A percentile compares a stretch with the other conserved stretches of the same genome.
These are phyloP conservation scores for Tetrax tetrax DNA, from an alignment of 2,113 vertebrate genomes.

Conservation along the genomic window DNA sequence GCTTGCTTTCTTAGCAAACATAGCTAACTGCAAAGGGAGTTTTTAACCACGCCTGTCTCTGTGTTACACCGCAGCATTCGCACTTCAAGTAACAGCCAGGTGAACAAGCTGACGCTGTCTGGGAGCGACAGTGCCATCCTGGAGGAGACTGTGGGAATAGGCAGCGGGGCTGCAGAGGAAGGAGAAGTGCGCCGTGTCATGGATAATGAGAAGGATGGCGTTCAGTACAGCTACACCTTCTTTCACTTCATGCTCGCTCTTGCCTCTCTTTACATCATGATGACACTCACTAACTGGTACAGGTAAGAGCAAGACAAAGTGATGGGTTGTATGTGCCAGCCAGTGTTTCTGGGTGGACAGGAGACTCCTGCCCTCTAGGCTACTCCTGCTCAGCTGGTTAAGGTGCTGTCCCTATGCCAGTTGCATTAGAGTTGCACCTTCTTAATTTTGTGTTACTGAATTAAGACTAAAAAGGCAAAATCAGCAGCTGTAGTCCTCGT, in stretches of 20 bases:
- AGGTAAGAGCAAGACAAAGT: conserved; percentile 76
- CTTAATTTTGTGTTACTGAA: neutral
- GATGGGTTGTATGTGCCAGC: neutral
- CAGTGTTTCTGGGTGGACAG: neutral
- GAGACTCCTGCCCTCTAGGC: neutral
- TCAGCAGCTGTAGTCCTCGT: neutral
- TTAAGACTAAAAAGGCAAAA: neutral
- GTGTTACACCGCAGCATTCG: conserved; percentile 81
- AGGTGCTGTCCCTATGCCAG: neutral
- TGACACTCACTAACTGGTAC: conserved; percentile 97
- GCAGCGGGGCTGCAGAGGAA: conserved; percentile 57
- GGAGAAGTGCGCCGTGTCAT: conserved; percentile 73
- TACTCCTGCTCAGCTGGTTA: neutral
- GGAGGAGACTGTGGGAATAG: conserved; percentile 64
- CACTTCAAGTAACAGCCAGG: conserved; percentile 90
- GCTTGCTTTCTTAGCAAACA: neutral
- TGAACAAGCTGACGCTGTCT: conserved; percentile 90
- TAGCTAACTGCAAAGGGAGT: neutral
- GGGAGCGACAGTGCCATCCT: conserved; percentile 82
- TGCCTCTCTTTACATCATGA: conserved; percentile 96
- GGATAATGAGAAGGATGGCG: conserved; percentile 87
- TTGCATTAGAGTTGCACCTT: neutral
- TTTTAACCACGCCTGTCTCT: neutral
- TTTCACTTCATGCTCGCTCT: conserved; percentile 93
- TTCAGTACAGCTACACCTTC: conserved; percentile 91